Evolutionary conservation across 2,113 vertebrate species (phyloP).

Genomic region (Eira barbara): DNA sequence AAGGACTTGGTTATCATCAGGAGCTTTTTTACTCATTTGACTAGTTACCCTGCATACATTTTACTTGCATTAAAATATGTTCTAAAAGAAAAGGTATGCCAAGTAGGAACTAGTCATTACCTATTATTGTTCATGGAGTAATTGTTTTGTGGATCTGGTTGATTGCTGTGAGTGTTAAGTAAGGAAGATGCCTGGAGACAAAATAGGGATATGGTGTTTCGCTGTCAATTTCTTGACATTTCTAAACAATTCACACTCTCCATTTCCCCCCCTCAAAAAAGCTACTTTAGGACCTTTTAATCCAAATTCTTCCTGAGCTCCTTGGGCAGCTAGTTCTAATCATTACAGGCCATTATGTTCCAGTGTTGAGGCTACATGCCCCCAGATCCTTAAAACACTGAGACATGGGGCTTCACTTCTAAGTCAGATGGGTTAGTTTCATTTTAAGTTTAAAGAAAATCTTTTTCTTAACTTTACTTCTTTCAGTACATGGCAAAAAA

Average conservation of each 20-base stretch:
- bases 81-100: neutral
- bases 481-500: neutral
- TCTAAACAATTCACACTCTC: neutral
- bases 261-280: neutral
- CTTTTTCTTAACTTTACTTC: neutral
- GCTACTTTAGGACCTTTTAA: neutral
- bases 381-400: rapidly evolving
- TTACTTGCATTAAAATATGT: neutral
- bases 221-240: neutral
- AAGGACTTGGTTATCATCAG: neutral
- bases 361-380: neutral
- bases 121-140: neutral
- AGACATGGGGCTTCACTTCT: neutral
- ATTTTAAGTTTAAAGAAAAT: neutral
- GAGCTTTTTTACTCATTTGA: neutral
- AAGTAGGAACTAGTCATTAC: neutral
- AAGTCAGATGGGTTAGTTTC: neutral
- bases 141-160: neutral
- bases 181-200: neutral
- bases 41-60: neutral
- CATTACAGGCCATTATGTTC: neutral
- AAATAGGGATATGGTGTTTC: neutral
- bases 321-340: neutral
- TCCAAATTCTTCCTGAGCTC: neutral
- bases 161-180: neutral